Evolutionary conservation across 2,113 vertebrate genomes (phyloP).

Genomic region (Sphaerodactylus townsendi): DNA sequence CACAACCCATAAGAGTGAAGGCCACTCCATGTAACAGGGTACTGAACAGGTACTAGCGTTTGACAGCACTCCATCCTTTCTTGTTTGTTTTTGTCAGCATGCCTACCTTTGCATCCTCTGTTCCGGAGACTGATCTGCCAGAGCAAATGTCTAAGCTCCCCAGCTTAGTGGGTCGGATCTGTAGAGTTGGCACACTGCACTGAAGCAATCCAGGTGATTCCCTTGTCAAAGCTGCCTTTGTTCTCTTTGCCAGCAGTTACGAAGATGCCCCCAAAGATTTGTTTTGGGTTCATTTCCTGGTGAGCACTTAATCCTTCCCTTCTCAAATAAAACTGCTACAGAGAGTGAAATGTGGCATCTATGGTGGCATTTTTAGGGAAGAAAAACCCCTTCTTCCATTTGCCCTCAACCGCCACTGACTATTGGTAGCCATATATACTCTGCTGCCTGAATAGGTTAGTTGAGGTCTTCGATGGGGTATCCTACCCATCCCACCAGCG

Average conservation of each 20-base stretch:
- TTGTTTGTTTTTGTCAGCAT: neutral
- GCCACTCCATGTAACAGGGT: too few species aligned
- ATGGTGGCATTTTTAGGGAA: neutral
- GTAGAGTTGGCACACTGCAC: too few species aligned
- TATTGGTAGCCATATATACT: too few species aligned
- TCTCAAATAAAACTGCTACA: neutral
- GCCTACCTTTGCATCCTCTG: neutral
- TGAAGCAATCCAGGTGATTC: neutral
- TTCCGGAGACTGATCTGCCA: neutral
- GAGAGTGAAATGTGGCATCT: neutral
- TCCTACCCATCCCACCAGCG: too few species aligned
- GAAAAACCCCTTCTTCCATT: neutral
- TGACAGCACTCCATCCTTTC: neutral
- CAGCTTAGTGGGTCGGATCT: too few species aligned
- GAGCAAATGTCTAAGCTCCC: neutral
- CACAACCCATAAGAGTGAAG: too few species aligned
- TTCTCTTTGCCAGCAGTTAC: neutral
- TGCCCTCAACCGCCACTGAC: too few species aligned
- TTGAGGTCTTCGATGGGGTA: too few species aligned
- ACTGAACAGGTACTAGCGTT: neutral
- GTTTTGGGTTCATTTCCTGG: neutral
- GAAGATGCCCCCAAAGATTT: neutral
- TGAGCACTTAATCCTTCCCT: neutral
- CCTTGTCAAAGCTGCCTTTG: neutral
- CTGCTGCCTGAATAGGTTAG: too few species aligned